Evolutionary conservation across 2,888 invertebrate species (phyloP).

Genomic region (Nymphalis c-album): DNA sequence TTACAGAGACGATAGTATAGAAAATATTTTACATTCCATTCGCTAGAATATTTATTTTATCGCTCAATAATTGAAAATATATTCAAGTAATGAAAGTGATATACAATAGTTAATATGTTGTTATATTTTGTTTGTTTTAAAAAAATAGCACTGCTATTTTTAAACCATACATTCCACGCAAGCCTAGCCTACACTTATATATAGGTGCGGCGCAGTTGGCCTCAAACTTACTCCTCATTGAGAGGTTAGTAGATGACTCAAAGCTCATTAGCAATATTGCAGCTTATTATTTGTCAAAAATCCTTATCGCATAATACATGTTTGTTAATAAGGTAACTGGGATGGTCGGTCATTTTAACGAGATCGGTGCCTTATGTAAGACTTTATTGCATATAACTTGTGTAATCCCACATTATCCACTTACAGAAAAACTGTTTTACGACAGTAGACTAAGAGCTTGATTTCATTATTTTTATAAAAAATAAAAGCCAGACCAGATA

Average conservation of each 20-base stretch:
- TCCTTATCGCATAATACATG: neutral
- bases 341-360: conserved; percentile 1
- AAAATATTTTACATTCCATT: neutral
- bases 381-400: conserved; percentile 4
- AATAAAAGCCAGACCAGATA: no score
- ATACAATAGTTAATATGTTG: no score
- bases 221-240: conserved; percentile 28
- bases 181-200: conserved; percentile 22
- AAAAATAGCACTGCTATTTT: conserved; percentile 20
- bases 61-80: neutral
- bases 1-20: neutral
- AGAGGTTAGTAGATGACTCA: conserved; percentile 26
- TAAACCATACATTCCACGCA: conserved; percentile 24
- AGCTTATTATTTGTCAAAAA: neutral
- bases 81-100: no score
- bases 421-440: conserved; percentile 8
- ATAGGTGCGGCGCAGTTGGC: conserved; percentile 30
- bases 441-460: conserved; percentile 1
- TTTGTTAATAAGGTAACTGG: neutral
- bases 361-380: conserved; percentile 9
- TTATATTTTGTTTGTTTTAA: neutral
- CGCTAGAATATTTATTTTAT: neutral
- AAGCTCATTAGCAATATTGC: conserved; percentile 9
- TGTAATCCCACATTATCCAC: conserved; percentile 9
- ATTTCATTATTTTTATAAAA: neutral